Evolutionary conservation across 2,113 vertebrate genomes (phyloP), one percentile per base, ranked within the genome.

Genomic region (Nibea albiflora): DNA sequence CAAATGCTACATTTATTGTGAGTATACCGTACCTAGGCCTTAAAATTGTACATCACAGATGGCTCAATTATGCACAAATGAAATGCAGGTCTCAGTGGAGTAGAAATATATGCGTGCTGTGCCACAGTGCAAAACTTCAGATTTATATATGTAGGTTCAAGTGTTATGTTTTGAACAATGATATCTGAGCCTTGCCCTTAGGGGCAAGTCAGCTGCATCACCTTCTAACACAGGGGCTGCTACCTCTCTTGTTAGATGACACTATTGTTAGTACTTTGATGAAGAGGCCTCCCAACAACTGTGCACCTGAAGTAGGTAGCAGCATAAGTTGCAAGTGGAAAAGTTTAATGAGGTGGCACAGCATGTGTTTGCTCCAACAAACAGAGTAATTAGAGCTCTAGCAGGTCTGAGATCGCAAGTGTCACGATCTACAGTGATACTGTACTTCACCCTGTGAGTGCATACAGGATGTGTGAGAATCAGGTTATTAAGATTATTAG

Each of bases 21-120:
- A 81, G 72, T 53, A 76, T 76, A 73, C 65, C 53, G 24, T 24
- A 52, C 64, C 66, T 71, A 68, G 68, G 78, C 72, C 72, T 58
- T 74, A 56, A 89, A 85, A 63, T 81, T 12, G 81, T 76, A 82
- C 39, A 11, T 63, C 61, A 52, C 77, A 78, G 74, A 90, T 11
- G 72, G 53, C 77, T 89, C 78, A 89, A 81, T 84, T 86, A 74
- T 31, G 64, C 52, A 20, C 61, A 85, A 57, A 83, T 78, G 71
- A 81, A 86, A 86, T 5, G 7, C 73, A 56, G 49, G 85, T 80
- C 85, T 81, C 80, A n/a, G 1, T 73, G 85, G 81, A 85, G 16
- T 61, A 72, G 58, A 69, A 71, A 78, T 68, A 35, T 46, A 57
- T 19, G 17, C 8, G 5, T 35, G 39, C 35, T 49, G 26, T 54